These are phyloP conservation scores for Chrysaora quinquecirrha DNA, from an alignment of 30 jellyfish, hydroid and myxozoan species.

Conservation along the genomic window DNA sequence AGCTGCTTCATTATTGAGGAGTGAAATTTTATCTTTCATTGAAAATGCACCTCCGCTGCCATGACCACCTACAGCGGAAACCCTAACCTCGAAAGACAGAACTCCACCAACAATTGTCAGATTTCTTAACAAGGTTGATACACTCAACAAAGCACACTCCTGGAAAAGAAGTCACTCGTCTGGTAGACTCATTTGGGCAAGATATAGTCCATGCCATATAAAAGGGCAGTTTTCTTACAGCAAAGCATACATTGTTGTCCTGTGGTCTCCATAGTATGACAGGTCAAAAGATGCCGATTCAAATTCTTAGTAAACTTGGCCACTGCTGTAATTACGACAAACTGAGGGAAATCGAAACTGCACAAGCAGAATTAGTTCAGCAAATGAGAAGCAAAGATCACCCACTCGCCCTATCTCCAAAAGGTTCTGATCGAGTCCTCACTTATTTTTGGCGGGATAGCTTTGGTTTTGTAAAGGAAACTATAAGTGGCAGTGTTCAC, in stretches of 20 bases:
- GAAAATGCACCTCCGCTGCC: constrained; percentile 29
- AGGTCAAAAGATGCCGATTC: constrained; percentile 10
- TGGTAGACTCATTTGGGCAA: not conserved
- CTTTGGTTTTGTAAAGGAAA: no score
- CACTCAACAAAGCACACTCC: constrained; percentile 42
- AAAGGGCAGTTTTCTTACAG: constrained; percentile 4
- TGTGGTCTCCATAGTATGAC: constrained; percentile 14
- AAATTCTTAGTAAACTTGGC: not conserved
- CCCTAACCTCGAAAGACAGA: constrained; percentile 14
- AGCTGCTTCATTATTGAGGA: constrained; percentile 40
- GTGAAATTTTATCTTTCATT: constrained; percentile 27
- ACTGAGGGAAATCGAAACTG: not conserved
- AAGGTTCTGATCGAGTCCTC: no score
- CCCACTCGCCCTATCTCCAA: no score
- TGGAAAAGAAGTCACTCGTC: constrained; percentile 3
- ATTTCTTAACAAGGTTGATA: constrained; percentile 11
- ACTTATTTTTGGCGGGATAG: no score
- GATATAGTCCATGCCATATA: constrained; percentile 3
- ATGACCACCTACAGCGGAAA: constrained; percentile 58
- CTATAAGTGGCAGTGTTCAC: no score
- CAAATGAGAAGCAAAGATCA: not conserved
- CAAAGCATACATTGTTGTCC: not conserved
- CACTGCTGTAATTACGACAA: not conserved
- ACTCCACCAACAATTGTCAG: constrained; percentile 26
- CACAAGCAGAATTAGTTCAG: not conserved